Evolutionary conservation across 2,797 vertebrate species (phyloP).

Genomic region (Lutjanus campechanus): DNA sequence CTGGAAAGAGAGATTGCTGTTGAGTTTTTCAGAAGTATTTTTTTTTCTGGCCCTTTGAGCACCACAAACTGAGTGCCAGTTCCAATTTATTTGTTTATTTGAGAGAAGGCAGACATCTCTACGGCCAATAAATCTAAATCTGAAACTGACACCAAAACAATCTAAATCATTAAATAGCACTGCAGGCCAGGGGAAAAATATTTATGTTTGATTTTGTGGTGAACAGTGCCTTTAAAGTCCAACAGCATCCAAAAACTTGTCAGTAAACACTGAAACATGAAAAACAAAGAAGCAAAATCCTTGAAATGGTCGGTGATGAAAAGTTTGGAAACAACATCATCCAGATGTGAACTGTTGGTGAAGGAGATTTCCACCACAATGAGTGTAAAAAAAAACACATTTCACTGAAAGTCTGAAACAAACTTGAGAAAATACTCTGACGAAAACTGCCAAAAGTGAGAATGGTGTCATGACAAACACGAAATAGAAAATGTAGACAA

Average conservation of each 20-base stretch:
- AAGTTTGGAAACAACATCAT: neutral
- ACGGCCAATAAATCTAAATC: too few species aligned
- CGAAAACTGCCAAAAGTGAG: conserved; percentile 5
- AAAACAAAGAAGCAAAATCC: neutral
- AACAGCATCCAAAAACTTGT: neutral
- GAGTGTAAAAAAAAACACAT: neutral
- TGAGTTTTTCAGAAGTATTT: too few species aligned
- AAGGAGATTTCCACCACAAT: neutral
- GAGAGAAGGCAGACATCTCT: too few species aligned
- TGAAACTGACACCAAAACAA: too few species aligned
- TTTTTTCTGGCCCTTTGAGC: too few species aligned
- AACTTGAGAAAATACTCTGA: neutral
- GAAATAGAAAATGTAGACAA: conserved; percentile 39
- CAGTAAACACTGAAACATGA: neutral
- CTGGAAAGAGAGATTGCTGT: too few species aligned
- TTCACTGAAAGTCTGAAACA: conserved; percentile 12
- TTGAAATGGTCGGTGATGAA: neutral
- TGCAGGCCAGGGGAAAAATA: too few species aligned
- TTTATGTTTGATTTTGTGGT: too few species aligned
- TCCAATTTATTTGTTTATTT: too few species aligned
- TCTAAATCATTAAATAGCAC: too few species aligned
- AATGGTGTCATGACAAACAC: conserved; percentile 36
- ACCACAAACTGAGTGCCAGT: too few species aligned
- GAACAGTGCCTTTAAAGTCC: too few species aligned
- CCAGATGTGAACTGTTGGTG: neutral